phyloP scores from a whole-genome alignment of 2,797 vertebrate species.

The Centroberyx gerrardi region DNA sequence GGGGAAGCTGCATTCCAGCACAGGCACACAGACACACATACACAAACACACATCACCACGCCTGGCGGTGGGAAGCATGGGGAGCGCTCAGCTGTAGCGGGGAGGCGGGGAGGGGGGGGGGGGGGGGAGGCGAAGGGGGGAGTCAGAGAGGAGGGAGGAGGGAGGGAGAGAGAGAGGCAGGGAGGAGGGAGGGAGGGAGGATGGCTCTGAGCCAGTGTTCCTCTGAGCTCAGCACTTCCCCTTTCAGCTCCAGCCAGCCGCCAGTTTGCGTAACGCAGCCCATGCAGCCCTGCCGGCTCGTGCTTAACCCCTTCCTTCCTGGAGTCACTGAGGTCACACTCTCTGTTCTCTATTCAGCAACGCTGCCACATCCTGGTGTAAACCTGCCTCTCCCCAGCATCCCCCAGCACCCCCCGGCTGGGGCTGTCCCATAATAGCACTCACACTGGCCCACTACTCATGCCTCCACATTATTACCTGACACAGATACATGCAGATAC shows the following conservation, averaged over 20 bases:
- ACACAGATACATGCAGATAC: conserved; percentile 33
- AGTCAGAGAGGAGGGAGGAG: conserved; percentile 31
- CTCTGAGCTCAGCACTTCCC: conserved; percentile 86
- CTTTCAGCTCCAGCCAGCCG: conserved; percentile 85
- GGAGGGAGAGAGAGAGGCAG: conserved; percentile 45
- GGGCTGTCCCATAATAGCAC: conserved; percentile 39
- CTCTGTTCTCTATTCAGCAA: conserved; percentile 42
- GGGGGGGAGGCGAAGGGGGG: neutral
- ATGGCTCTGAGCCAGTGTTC: conserved; percentile 82
- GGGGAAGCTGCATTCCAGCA: conserved; percentile 82
- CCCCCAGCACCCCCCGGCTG: conserved; percentile 24
- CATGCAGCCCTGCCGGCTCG: conserved; percentile 71
- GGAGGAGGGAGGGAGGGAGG: conserved; percentile 62
- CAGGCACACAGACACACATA: conserved; percentile 74
- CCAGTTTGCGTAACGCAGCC: conserved; percentile 82
- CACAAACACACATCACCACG: conserved; percentile 83
- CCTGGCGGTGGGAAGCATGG: conserved; percentile 83
- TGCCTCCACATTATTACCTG: conserved; percentile 56
- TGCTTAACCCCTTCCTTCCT: conserved; percentile 81
- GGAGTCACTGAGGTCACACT: conserved; percentile 76
- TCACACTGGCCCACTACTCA: conserved; percentile 32
- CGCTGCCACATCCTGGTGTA: conserved; percentile 53
- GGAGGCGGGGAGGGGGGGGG: conserved; percentile 64
- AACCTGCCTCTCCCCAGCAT: conserved; percentile 24
- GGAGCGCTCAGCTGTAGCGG: conserved; percentile 85